A percentile compares a stretch with the other conserved stretches of the same genome.
phyloP scores from a whole-genome alignment of 2,113 vertebrate species.

The Cepphus grylle region DNA sequence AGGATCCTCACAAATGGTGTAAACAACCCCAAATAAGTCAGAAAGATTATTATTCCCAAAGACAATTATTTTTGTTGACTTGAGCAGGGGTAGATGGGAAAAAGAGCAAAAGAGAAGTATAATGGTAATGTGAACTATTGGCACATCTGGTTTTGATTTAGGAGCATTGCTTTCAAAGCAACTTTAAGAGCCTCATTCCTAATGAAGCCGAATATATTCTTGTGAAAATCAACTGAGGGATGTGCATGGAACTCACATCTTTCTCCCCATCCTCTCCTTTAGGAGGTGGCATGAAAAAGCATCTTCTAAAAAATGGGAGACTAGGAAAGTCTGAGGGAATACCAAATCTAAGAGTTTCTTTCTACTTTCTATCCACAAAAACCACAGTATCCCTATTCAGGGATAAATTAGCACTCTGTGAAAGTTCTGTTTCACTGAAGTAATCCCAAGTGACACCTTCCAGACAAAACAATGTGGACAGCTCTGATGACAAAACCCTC shows the following conservation, averaged over 20 bases:
- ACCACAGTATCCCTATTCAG: background rate
- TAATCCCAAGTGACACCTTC: background rate
- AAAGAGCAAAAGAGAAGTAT: background rate
- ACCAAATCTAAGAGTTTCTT: background rate
- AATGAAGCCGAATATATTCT: background rate
- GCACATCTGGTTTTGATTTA: conserved; percentile 50
- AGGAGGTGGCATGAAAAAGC: background rate
- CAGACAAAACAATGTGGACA: background rate
- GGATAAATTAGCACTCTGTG: background rate
- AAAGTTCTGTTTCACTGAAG: background rate
- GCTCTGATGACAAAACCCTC: background rate
- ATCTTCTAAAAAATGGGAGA: background rate
- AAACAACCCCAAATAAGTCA: background rate
- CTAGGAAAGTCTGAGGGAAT: background rate
- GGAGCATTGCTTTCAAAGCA: background rate
- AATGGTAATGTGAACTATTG: background rate
- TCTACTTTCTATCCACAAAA: background rate
- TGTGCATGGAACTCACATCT: background rate
- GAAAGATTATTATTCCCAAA: background rate
- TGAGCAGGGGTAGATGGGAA: background rate
- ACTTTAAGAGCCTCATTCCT: background rate
- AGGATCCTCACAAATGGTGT: background rate
- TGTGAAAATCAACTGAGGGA: background rate
- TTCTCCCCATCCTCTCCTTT: background rate
- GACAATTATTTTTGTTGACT: background rate